phyloP scores from a whole-genome alignment of 2,888 invertebrate genomes.

The Nebria brevicollis region DNA sequence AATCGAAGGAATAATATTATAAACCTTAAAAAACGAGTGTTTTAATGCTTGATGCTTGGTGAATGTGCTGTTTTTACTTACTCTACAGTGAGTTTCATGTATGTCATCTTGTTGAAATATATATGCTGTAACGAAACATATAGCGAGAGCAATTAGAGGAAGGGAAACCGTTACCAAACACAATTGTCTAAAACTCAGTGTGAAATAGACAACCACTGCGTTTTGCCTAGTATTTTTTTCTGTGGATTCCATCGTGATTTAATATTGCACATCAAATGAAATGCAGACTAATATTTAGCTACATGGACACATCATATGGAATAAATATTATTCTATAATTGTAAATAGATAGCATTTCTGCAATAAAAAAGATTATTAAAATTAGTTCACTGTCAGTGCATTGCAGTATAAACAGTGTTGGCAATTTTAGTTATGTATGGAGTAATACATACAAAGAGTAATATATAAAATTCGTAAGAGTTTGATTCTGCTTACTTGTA shows the following conservation, averaged over 20 bases:
- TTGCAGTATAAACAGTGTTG: conserved; percentile 32
- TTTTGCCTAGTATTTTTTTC: conserved; percentile 38
- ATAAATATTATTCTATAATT: conserved; percentile 28
- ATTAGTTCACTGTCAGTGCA: conserved; percentile 21
- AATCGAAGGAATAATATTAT: conserved; percentile 94
- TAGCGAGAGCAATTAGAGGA: conserved; percentile 84
- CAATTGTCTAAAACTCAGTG: conserved; percentile 80
- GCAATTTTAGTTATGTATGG: background rate
- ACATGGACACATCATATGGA: conserved; percentile 31
- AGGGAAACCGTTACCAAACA: conserved; percentile 86
- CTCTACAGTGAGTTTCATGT: conserved; percentile 94
- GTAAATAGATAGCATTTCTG: conserved; percentile 31
- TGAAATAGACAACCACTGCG: conserved; percentile 71
- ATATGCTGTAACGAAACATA: conserved; percentile 89
- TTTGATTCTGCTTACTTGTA: conserved; percentile 30
- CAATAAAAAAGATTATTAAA: conserved; percentile 23
- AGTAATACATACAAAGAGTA: background rate
- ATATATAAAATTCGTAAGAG: background rate
- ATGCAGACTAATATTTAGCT: conserved; percentile 34
- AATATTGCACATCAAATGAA: conserved; percentile 17
- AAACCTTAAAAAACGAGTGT: conserved; percentile 72
- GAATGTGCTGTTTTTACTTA: conserved; percentile 65
- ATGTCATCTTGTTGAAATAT: conserved; percentile 93
- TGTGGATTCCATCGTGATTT: conserved; percentile 38
- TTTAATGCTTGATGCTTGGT: background rate